Evolutionary conservation across 2,888 invertebrate genomes (phyloP), one percentile per base, ranked within the genome.

Genomic region (Leuctra nigra): DNA sequence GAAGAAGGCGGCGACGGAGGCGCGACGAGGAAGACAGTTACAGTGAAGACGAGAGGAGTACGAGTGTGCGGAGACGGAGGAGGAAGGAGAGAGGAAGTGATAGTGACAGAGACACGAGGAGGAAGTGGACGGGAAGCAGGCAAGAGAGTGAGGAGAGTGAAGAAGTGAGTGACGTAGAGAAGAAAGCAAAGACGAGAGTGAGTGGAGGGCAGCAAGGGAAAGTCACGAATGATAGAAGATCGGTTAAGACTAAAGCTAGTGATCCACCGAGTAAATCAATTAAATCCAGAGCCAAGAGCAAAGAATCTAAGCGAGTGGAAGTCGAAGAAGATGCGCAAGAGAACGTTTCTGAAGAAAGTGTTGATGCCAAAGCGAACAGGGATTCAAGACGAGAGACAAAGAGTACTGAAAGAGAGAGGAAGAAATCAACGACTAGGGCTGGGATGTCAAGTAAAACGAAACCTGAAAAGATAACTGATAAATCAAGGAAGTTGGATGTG

Each of bases 41-140:
- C n/a, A 56, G 50, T 38, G 56, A n/a, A 2, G 25, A 36, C 22
- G 57, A 57, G 14, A 20, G 46, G 35, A n/a, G 53, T 38, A 39
- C 24, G n/a, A 24, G 52, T 11, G 47, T 52, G 14, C 18, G 61
- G 23, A 50, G 60, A 52, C 25, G 57, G 62, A 23, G 59, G 59
- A 58, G 60, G 52, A 2, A 52, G 18, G 54, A 44, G 39, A 39
- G 53, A 25, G 33, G 53, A 36, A 36, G 29, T 25, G 38, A 36
- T 23, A 48, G 36, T 20, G 50, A 50, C n/a, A 36, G 50, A 14
- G 47, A 50, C 47, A 23, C 47, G 50, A 14, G 46, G 18, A 52
- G 44, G 46, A 47, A 55, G 55, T 55, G 48, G 48, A 47, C 48
- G 14, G 35, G 55, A 11, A 47, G 46, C 18, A 22, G 36, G 6